Conservation (phyloP, 2,888 invertebrate species). For the Agrotis puta region DNA sequence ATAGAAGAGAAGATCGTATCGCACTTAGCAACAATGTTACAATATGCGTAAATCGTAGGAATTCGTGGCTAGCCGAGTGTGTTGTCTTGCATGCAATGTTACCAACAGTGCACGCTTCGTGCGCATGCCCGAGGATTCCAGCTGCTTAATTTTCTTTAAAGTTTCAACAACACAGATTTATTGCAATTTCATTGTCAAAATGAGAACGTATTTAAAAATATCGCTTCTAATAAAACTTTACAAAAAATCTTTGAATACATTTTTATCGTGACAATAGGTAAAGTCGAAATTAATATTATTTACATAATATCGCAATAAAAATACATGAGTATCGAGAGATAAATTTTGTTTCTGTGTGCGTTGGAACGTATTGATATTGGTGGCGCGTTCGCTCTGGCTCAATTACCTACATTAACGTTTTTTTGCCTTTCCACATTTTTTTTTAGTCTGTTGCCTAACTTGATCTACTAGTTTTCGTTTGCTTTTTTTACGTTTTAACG, state of each 20-base stretch:
- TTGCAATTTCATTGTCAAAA: constrained; percentile 53
- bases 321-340: constrained; percentile 36
- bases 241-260: too few species aligned
- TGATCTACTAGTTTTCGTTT: constrained; percentile 25
- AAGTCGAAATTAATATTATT: constrained; percentile 43
- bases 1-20: constrained; percentile 28
- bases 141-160: constrained; percentile 66
- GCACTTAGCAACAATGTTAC: constrained; percentile 60
- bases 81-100: constrained; percentile 73
- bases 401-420: constrained; percentile 28
- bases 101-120: constrained; percentile 69
- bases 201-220: constrained; percentile 41
- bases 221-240: constrained; percentile 6
- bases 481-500: constrained; percentile 16
- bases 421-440: constrained; percentile 25
- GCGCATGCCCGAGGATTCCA: constrained; percentile 70
- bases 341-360: constrained; percentile 23
- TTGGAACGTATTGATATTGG: constrained; percentile 27
- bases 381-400: constrained; percentile 16
- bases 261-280: constrained; percentile 42
- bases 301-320: constrained; percentile 55
- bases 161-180: constrained; percentile 49
- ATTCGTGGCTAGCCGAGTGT: constrained; percentile 64
- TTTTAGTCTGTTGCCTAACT: constrained; percentile 20
- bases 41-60: constrained; percentile 60